phyloP scores from a whole-genome alignment of 2,888 invertebrate genomes.

The Drosophila kanekoi region DNA sequence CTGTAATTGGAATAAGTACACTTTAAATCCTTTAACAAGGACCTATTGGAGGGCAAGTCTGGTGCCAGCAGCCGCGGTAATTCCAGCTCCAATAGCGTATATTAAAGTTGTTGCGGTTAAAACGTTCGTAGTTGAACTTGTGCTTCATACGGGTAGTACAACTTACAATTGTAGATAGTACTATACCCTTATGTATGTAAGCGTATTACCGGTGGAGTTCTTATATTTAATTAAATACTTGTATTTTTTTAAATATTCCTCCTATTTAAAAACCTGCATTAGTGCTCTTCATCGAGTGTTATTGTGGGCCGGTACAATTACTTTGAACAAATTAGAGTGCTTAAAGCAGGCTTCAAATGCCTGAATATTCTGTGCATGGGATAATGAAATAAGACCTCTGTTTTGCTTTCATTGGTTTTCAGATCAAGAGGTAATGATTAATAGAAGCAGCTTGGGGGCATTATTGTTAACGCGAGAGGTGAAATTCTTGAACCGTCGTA shows the following conservation, averaged over 20 bases:
- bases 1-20: constrained; percentile 13
- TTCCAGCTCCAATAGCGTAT: constrained; percentile 85
- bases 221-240: constrained; percentile 47
- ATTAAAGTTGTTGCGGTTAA: constrained; percentile 90
- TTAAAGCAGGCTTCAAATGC: constrained; percentile 32
- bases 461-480: too few species aligned
- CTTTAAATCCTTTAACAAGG: constrained; percentile 58
- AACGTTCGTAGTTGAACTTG: constrained; percentile 85
- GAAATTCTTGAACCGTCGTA: too few species aligned
- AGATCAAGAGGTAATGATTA: too few species aligned
- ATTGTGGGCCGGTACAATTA: constrained; percentile 55
- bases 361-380: too few species aligned
- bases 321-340: constrained; percentile 53
- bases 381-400: too few species aligned
- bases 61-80: constrained; percentile 63
- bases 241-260: constrained; percentile 47
- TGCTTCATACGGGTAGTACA: constrained; percentile 52
- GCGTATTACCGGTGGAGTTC: constrained; percentile 48
- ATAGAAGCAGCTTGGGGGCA: too few species aligned
- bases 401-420: too few species aligned
- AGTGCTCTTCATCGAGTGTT: constrained; percentile 54
- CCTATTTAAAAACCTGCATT: constrained; percentile 53
- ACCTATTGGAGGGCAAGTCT: constrained; percentile 58
- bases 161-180: constrained; percentile 48
- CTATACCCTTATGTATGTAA: constrained; percentile 49